A percentile compares a stretch with the other conserved stretches of the same genome.
These are phyloP conservation scores for Lasioglossum leucozonium DNA, from an alignment of 2,888 invertebrate genomes.

Conservation along the genomic window DNA sequence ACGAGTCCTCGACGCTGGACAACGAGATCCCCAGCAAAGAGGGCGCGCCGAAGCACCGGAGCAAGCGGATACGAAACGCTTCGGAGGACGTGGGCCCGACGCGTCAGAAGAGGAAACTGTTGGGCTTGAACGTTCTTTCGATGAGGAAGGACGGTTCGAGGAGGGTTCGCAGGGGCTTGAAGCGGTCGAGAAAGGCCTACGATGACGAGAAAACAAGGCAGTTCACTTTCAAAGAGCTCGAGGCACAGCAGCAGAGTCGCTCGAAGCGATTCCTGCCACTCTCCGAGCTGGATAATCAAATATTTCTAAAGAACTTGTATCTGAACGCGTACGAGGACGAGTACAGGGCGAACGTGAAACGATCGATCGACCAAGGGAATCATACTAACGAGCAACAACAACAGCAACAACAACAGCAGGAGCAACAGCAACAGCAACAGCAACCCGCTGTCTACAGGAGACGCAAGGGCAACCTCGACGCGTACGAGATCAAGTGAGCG, in stretches of 20 bases:
- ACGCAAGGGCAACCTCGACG: constrained; percentile 78
- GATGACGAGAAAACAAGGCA: constrained; percentile 60
- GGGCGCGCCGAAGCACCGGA: constrained; percentile 80
- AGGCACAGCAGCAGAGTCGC: constrained; percentile 79
- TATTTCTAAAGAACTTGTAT: constrained; percentile 82
- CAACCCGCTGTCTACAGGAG: constrained; percentile 73
- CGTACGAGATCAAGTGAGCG: constrained; percentile 76
- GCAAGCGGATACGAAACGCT: constrained; percentile 80
- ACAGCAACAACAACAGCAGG: neutral
- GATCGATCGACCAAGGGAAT: constrained; percentile 72
- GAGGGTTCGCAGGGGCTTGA: constrained; percentile 10
- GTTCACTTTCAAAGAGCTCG: constrained; percentile 75
- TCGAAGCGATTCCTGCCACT: constrained; percentile 79
- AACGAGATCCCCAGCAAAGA: constrained; percentile 81
- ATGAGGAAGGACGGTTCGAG: neutral
- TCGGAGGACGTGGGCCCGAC: constrained; percentile 66
- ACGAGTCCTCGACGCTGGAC: constrained; percentile 69
- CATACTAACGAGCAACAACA: constrained; percentile 31
- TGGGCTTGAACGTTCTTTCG: constrained; percentile 69
- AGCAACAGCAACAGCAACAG: neutral
- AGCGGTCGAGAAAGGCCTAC: constrained; percentile 30
- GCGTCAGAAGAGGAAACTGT: constrained; percentile 67
- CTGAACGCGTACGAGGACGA: constrained; percentile 81
- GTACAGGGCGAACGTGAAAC: constrained; percentile 82
- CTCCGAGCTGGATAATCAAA: constrained; percentile 82